Evolutionary conservation across 2,113 vertebrate genomes (phyloP).

Genomic region (Thalassarche chlororhynchos): DNA sequence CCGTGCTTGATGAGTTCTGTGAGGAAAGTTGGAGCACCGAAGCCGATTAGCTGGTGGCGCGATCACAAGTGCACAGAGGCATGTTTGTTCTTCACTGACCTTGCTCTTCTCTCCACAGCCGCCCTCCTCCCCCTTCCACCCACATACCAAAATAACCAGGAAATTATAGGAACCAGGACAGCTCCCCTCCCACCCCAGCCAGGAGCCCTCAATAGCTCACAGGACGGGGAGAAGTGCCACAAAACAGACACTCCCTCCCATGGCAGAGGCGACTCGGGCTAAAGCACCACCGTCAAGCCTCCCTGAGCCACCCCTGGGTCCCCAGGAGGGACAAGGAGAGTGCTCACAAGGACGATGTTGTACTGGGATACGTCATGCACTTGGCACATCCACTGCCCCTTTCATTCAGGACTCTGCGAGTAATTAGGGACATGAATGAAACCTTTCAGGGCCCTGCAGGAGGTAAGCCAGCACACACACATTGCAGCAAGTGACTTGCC

Average conservation of each 20-base stretch:
- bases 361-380: neutral
- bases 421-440: constrained; percentile 47
- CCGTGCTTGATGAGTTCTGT: constrained; percentile 64
- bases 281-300: neutral
- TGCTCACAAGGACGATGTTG: neutral
- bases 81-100: constrained; percentile 65
- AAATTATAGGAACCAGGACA: constrained; percentile 61
- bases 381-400: constrained; percentile 29
- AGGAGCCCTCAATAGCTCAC: constrained; percentile 15
- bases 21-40: constrained; percentile 18
- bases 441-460: constrained; percentile 18
- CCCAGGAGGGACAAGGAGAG: neutral
- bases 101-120: constrained; percentile 53
- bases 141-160: constrained; percentile 55
- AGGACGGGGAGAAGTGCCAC: neutral
- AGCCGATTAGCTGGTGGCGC: neutral
- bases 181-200: neutral
- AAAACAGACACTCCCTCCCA: neutral
- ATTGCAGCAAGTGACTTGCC: neutral
- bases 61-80: constrained; percentile 48
- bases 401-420: neutral
- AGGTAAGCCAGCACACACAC: constrained; percentile 25
- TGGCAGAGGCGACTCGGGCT: neutral
- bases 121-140: constrained; percentile 37
- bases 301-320: neutral